Evolutionary conservation across 1,140 invertebrate species (phyloP).

Genomic region (Vanessa atalanta): DNA sequence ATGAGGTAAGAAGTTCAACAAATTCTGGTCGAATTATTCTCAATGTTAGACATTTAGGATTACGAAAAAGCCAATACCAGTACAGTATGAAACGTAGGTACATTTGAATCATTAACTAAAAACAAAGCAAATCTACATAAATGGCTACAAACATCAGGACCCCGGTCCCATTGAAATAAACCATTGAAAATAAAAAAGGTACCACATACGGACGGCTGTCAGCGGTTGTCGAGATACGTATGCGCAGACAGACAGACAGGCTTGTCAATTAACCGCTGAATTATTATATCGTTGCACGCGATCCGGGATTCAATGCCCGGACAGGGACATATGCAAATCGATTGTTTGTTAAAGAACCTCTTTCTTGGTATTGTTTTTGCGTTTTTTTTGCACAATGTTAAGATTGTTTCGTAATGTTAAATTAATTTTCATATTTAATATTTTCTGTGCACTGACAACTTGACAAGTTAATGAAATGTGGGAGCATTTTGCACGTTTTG

Average conservation of each 20-base stretch:
- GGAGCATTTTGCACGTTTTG: not conserved
- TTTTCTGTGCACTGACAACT: not conserved
- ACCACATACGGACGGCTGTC: slow-evolving; percentile 33
- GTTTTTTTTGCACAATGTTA: not conserved
- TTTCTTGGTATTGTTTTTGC: slow-evolving; percentile 20
- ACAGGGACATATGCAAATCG: slow-evolving; percentile 49
- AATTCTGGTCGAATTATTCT: no score
- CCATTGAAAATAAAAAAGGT: slow-evolving; percentile 12
- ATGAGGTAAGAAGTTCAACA: no score
- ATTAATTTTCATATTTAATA: slow-evolving; percentile 16
- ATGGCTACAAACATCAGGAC: slow-evolving; percentile 5
- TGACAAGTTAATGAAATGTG: slow-evolving; percentile 17
- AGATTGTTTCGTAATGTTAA: not conserved
- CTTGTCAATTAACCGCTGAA: slow-evolving; percentile 58
- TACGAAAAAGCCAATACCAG: no score
- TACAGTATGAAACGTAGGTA: no score
- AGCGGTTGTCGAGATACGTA: slow-evolving; percentile 32
- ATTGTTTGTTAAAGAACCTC: slow-evolving; percentile 44
- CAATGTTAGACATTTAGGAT: no score
- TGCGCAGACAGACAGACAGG: slow-evolving; percentile 43
- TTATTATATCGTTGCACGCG: slow-evolving; percentile 54
- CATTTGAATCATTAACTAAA: slow-evolving; percentile 7
- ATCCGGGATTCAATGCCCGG: slow-evolving; percentile 44
- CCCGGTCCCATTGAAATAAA: slow-evolving; percentile 24
- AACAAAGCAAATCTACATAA: slow-evolving; percentile 13